Evolutionary conservation across 2,797 vertebrate genomes (phyloP), one percentile per base, ranked within the genome.

Genomic region (Paramormyrops hopkinsi): DNA sequence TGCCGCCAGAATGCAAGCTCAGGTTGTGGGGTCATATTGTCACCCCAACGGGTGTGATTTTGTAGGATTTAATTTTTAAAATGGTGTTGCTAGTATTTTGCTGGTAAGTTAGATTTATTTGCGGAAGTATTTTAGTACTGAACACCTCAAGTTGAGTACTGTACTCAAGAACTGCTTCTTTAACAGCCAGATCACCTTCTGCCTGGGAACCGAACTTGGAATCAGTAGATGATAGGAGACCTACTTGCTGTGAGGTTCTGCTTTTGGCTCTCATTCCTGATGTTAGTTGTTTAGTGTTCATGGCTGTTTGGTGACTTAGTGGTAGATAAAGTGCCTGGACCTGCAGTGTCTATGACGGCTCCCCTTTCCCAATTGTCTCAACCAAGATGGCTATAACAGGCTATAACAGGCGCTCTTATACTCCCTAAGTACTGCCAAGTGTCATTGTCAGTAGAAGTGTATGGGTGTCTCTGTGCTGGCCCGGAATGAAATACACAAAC

Each of bases 401-500:
- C 41, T 7, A 82, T 19, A 8, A 7, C 76, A 4, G 41, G 19
- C 29, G 44, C 22, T 22, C 11, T 84, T 14, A 48, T 29, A 4
- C 79, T 54, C 29, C 85, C 85, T 25, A n/a, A 8, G 44, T 85
- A 48, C n/a, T 2, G 8, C 53, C 51, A 90, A 90, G 79, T 90
- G 86, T 88, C 86, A 89, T 9, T 82, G 14, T 89, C 83, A 76
- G 29, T 73, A 37, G 33, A 73, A 37, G 33, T 76, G 33, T 76
- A 41, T 41, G 33, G 69, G 69, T 41, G 33, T 41, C 69, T 41
- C 33, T 37, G 69, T 41, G 33, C 14, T 76, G 33, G 69, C 69
- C 33, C 2, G 33, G 14, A 41, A 41, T 76, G 14, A 76, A 41
- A 41, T 41, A 82, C 3, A 46, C 76, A 82, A 82, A 46, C 19